These are phyloP conservation scores for Serranus cabrilla DNA, from an alignment of 2,797 vertebrate genomes.

Conservation along the genomic window DNA sequence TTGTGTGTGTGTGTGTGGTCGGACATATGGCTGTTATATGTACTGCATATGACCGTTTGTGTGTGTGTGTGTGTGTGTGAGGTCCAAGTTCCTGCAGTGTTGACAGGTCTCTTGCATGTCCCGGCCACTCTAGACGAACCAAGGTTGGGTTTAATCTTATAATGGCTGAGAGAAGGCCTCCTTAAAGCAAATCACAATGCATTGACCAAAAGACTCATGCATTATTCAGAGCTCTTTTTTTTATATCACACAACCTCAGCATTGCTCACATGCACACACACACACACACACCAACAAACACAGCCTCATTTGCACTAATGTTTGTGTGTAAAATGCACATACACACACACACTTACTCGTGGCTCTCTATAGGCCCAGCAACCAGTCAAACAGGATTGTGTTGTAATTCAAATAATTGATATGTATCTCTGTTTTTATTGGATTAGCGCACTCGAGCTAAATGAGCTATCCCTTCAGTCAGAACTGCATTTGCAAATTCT, in stretches of 20 bases:
- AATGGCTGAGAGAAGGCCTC: conserved; percentile 84
- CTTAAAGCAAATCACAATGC: conserved; percentile 87
- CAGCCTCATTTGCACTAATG: conserved; percentile 59
- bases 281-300: conserved; percentile 40
- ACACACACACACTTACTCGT: conserved; percentile 39
- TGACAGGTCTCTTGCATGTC: conserved; percentile 83
- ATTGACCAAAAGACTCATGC: conserved; percentile 87
- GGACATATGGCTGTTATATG: conserved; percentile 30
- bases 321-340: conserved; percentile 55
- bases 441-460: conserved; percentile 61
- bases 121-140: conserved; percentile 80
- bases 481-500: conserved; percentile 17
- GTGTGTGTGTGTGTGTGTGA: conserved; percentile 31
- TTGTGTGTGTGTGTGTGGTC: not conserved
- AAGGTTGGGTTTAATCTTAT: conserved; percentile 88
- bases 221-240: conserved; percentile 85
- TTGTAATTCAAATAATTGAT: conserved; percentile 65
- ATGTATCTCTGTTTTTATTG: conserved; percentile 58
- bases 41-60: conserved; percentile 5
- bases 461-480: conserved; percentile 37
- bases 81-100: conserved; percentile 71
- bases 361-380: conserved; percentile 28
- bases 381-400: conserved; percentile 50
- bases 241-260: conserved; percentile 80
- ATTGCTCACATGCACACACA: conserved; percentile 42